Conservation (phyloP, 2,888 invertebrate species). For the Spatulosminthurus flaviceps region DNA sequence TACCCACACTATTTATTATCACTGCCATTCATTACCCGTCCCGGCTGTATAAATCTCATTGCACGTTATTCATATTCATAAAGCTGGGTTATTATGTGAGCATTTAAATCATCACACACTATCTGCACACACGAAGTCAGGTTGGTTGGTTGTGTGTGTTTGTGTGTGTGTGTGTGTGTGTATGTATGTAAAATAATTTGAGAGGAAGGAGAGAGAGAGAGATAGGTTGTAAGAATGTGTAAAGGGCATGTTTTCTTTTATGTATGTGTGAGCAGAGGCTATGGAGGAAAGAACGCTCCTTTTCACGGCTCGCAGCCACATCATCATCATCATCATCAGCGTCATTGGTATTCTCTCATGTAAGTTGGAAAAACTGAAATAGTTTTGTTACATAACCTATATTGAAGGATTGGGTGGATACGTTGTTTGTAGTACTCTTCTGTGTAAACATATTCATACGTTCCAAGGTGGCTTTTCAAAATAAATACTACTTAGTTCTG, state of each 20-base stretch:
- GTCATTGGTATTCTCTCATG: too few relatives aligned
- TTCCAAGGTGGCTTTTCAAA: conserved; percentile 34
- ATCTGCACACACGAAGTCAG: background rate
- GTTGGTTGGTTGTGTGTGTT: background rate
- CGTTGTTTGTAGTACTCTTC: background rate
- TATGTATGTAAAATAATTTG: too few relatives aligned
- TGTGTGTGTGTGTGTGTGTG: background rate
- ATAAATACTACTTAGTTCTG: conserved; percentile 40
- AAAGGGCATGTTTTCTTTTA: too few relatives aligned
- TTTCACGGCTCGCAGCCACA: conserved; percentile 2
- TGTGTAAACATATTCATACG: conserved; percentile 28
- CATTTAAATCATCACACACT: conserved; percentile 3
- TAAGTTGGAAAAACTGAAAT: too few relatives aligned
- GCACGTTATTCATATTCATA: conserved; percentile 4
- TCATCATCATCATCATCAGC: background rate
- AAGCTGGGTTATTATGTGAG: background rate
- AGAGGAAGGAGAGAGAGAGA: too few relatives aligned
- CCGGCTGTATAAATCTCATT: conserved; percentile 32
- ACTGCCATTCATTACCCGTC: conserved; percentile 47
- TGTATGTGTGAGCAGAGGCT: too few relatives aligned
- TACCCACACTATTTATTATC: conserved; percentile 51
- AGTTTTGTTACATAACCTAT: background rate
- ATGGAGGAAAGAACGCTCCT: background rate
- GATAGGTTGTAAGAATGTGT: too few relatives aligned
- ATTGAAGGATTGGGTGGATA: background rate